phyloP scores from a whole-genome alignment of 2,888 invertebrate genomes.

The Holacanthella duospinosa region DNA sequence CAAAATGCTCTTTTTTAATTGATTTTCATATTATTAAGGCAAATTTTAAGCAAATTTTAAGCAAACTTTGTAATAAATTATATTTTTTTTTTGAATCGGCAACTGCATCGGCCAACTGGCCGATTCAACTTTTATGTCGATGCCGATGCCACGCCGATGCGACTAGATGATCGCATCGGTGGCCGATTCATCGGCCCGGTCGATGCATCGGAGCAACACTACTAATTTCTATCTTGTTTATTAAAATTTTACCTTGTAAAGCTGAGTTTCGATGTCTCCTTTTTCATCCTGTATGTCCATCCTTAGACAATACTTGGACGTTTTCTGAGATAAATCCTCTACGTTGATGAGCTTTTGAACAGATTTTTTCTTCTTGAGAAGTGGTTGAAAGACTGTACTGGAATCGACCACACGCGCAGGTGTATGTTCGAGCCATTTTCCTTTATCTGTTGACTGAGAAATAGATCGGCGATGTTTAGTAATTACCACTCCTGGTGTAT shows the following conservation, averaged over 20 bases:
- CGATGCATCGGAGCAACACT: too few relatives aligned
- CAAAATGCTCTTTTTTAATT: too few relatives aligned
- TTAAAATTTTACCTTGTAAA: slow-evolving; percentile 59
- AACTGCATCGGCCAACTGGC: too few relatives aligned
- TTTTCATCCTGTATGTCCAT: slow-evolving; percentile 84
- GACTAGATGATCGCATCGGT: too few relatives aligned
- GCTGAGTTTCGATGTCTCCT: slow-evolving; percentile 83
- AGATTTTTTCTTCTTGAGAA: slow-evolving; percentile 64
- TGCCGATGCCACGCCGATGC: too few relatives aligned
- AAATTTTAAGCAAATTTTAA: too few relatives aligned
- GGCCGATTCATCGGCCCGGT: too few relatives aligned
- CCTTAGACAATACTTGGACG: slow-evolving; percentile 79
- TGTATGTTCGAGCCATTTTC: slow-evolving; percentile 80
- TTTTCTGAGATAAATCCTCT: slow-evolving; percentile 51
- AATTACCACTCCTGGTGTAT: too few relatives aligned
- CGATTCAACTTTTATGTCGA: too few relatives aligned
- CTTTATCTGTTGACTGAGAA: slow-evolving; percentile 66
- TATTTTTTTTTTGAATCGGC: too few relatives aligned
- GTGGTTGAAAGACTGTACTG: slow-evolving; percentile 82
- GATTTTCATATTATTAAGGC: too few relatives aligned
- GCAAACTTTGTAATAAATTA: too few relatives aligned
- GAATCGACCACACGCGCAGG: slow-evolving; percentile 53
- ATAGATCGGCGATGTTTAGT: slow-evolving; percentile 41
- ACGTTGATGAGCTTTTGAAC: slow-evolving; percentile 64
- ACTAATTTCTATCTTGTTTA: neutral